These are phyloP conservation scores for Andrena hattorfiana DNA, from an alignment of 2,888 invertebrate genomes.

Conservation along the genomic window DNA sequence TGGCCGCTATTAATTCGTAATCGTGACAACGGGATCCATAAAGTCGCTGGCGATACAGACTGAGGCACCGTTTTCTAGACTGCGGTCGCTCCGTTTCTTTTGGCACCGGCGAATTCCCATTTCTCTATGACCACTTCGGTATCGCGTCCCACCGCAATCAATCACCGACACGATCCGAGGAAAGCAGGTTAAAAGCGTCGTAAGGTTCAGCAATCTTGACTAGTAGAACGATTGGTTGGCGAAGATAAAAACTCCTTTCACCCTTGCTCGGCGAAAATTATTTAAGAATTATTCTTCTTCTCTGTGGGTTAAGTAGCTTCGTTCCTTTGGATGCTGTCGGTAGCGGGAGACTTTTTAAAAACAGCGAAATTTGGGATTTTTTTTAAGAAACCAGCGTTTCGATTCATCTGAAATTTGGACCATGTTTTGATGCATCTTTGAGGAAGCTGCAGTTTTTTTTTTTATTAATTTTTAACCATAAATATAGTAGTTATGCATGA, in stretches of 20 bases:
- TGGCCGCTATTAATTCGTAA: conserved; percentile 58
- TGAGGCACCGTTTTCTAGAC: conserved; percentile 17
- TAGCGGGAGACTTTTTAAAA: no score
- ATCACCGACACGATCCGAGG: conserved; percentile 1
- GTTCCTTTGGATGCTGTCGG: no score
- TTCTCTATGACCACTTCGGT: not conserved
- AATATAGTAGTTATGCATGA: no score
- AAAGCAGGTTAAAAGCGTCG: not conserved
- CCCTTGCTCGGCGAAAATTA: no score
- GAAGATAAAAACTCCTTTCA: conserved; percentile 20
- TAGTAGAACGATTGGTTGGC: not conserved
- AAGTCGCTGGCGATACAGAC: conserved; percentile 22
- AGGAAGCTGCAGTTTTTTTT: no score
- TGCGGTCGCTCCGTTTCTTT: not conserved
- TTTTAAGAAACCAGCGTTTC: no score
- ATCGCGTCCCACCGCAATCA: not conserved
- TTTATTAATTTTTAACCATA: no score
- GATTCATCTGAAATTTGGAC: no score
- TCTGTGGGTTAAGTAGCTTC: no score
- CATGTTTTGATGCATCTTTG: no score
- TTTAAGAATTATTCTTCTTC: no score
- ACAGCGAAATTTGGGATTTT: no score
- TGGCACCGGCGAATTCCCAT: not conserved
- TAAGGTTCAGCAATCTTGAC: conserved; percentile 1
- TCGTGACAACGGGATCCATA: conserved; percentile 52